Evolutionary conservation across 2,888 invertebrate genomes (phyloP).

Genomic region (Pollenia angustigena): DNA sequence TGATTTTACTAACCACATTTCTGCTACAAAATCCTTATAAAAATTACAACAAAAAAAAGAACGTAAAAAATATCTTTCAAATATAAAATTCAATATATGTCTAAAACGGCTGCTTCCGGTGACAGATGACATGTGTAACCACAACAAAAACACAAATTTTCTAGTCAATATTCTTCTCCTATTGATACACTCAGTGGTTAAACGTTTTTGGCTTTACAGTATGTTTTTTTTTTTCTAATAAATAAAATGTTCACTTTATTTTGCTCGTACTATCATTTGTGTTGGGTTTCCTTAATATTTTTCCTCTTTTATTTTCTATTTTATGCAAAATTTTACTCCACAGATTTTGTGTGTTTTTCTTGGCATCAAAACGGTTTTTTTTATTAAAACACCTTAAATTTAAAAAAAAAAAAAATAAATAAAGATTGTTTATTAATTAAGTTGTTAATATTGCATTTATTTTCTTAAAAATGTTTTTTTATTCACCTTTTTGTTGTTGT

Average conservation of each 20-base stretch:
- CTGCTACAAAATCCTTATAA: slow-evolving; percentile 47
- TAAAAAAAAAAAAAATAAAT: no score
- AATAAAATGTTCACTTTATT: slow-evolving; percentile 24
- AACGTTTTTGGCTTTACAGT: slow-evolving; percentile 67
- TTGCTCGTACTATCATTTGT: no score
- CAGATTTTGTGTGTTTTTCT: slow-evolving; percentile 51
- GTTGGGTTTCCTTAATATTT: slow-evolving; percentile 33
- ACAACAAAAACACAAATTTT: slow-evolving; percentile 70
- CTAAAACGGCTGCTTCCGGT: slow-evolving; percentile 74
- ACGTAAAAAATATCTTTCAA: slow-evolving; percentile 29
- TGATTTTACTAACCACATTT: slow-evolving; percentile 38
- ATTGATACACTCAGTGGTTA: slow-evolving; percentile 72
- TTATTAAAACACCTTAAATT: slow-evolving; percentile 72
- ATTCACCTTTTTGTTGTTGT: neutral
- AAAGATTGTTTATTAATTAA: slow-evolving; percentile 81
- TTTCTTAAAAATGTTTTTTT: slow-evolving; percentile 33
- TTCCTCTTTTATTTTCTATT: slow-evolving; percentile 15
- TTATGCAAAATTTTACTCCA: slow-evolving; percentile 29
- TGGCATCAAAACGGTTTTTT: slow-evolving; percentile 59
- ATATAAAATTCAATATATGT: slow-evolving; percentile 74
- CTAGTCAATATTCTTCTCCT: slow-evolving; percentile 70
- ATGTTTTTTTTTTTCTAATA: slow-evolving; percentile 26
- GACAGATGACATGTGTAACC: slow-evolving; percentile 74
- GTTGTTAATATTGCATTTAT: slow-evolving; percentile 83
- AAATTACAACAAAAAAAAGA: neutral